Base-by-base conservation (phyloP, 2,888 invertebrate genomes). In the Automeris io region DNA sequence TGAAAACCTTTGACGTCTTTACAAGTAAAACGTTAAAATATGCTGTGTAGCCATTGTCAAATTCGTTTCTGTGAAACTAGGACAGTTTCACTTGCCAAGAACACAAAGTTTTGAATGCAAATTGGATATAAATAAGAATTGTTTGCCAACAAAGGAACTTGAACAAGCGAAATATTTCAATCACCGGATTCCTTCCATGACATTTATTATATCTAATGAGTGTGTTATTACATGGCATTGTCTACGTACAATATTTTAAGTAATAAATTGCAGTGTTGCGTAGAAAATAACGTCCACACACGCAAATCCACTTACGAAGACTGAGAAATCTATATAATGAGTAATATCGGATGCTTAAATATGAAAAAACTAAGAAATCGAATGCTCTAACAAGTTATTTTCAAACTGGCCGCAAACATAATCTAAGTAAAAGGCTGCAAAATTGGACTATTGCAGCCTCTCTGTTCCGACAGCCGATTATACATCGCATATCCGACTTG, bases 371-470 rank as follows among this genome's bases (percentile, higher is more conserved):
- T 45, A 40, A 54, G 47, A 55, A 52, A 56, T 61, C 45, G 49
- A 56, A 69, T 65, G 66, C 61, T 37, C 56, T 70, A 77, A 76
- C 69, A 40, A 62, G 68, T 75, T 61, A 63, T 75, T 73, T 58
- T 66, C 60, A 61, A 68, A 64, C 60, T 58, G 63, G 70, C 65
- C 64, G 59, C 70, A 67, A 73, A 68, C 63, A 71, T 70, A 70
- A 79, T 75, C 80, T 82, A 80, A 82, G 85, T 83, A 85, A 86
- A 82, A 85, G 82, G 73, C 80, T 79, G 79, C 83, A 78, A 82
- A 86, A 86, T 86, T 85, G 80, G 85, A 85, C 83, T 85, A 85
- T 83, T 82, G 83, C 85, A 79, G 78, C 70, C 73, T 70, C 63
- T 67, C 66, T 72, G 80, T 78, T 79, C 82, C 78, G 79, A 78